These are phyloP conservation scores for Petrocephalus microphthalmus DNA, from an alignment of 2,113 vertebrate genomes.

Conservation along the genomic window DNA sequence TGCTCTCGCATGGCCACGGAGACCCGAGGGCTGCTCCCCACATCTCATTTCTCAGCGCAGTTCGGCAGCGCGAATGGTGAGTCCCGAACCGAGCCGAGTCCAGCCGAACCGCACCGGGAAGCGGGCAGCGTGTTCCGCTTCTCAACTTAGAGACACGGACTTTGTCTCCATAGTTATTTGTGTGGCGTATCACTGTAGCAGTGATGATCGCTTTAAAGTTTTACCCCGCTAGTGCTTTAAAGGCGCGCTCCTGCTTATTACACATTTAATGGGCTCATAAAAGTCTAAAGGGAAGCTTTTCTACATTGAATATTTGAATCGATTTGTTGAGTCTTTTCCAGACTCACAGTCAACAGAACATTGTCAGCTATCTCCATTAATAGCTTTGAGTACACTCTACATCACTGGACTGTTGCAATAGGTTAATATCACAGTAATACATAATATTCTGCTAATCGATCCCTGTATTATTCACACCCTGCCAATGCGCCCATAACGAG, in stretches of 20 bases:
- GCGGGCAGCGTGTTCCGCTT: neutral
- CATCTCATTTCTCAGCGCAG: slow-evolving; percentile 53
- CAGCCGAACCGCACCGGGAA: neutral
- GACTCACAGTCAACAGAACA: neutral
- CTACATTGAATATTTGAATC: neutral
- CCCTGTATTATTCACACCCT: neutral
- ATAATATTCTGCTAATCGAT: neutral
- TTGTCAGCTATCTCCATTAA: neutral
- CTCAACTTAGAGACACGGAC: neutral
- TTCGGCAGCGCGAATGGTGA: slow-evolving; percentile 74
- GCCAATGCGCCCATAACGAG: neutral
- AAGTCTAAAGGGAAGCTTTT: neutral
- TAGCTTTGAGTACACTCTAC: neutral
- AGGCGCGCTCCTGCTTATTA: neutral
- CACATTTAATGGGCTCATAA: neutral
- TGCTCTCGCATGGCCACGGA: slow-evolving; percentile 73
- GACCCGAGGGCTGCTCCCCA: slow-evolving; percentile 61
- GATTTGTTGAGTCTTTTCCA: neutral
- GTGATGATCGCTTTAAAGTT: neutral
- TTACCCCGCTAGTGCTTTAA: neutral
- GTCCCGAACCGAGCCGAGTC: slow-evolving; percentile 37
- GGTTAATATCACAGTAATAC: neutral
- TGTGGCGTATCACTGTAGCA: neutral
- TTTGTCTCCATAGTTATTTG: neutral
- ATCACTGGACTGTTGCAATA: neutral